Base-by-base conservation (phyloP, 2,888 invertebrate genomes). In the Thecophora atra region DNA sequence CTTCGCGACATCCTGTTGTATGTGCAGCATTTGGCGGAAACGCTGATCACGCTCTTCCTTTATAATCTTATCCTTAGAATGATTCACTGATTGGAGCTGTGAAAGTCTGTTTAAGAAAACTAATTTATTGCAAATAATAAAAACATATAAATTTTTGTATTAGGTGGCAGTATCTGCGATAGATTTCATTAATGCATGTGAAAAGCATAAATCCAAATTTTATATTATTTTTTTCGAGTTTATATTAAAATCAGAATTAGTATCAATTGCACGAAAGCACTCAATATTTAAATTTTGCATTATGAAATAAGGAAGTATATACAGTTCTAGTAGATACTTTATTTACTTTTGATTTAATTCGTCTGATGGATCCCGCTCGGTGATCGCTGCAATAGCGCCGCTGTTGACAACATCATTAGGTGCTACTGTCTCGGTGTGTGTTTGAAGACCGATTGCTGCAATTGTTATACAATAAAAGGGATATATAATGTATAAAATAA, bases 11-110 rank as follows among this genome's bases (percentile, higher is more conserved):
- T 93, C 93, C 72, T 91, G 90, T 78, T 92, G 91, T 83, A 94
- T 86, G 75, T 94, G 88, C 44, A 92, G 90, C 89, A 94, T 89
- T 86, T 94, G 93, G 73, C 93, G 89, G 74, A 93, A 91, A 30
- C 94, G 89, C 79, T 91, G 88, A 77, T 94, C 92, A 81, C 93
- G 91, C 78, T 95, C 94, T 74, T 93, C 92, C 64, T 91, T 89
- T 77, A 94, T 86, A 64, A 90, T 89, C 79, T 94, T 92, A 86
- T 94, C 94, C 80, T 91, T 91, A 78, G 90, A 90, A 84, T 95
- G 93, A 76, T 89, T 91, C 75, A 94, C 91, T 72, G 89, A 90
- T 79, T 91, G 93, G 77, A 95, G 86, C 87, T 95, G 92, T 8
- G 92, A 91, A 67, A 84, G 75, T 77, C 84, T 84, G 65, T 11